Evolutionary conservation across 2,888 invertebrate species (phyloP), one percentile per base, ranked within the genome.

Genomic region (Portevinia maculata): DNA sequence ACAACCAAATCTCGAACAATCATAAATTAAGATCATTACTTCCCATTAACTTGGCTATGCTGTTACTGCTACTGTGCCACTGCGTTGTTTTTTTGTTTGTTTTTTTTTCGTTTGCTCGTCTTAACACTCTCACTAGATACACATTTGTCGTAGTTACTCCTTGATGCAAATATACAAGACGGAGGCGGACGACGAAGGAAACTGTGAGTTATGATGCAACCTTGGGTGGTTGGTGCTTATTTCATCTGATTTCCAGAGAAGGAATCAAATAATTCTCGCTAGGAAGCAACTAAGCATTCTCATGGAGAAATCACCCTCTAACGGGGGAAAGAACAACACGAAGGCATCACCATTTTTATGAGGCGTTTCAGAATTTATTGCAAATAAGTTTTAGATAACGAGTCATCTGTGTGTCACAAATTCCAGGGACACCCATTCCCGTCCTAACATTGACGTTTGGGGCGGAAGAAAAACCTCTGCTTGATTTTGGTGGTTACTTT

Each of bases 331-430:
- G 46, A 64, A 71, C 46, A 62, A 73, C 59, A 83, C 60, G 57
- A 69, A 69, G 55, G 64, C 74, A 84, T 85, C 85, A 86, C 84
- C 86, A 85, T 86, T 86, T 86, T 86, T 86, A 86, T 86, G 86
- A 86, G 86, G 85, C 86, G 83, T 86, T 85, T 84, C 81, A 84
- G 85, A 86, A 87, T 87, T 87, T 87, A 87, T 87, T 87, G 86
- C 86, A 87, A 87, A 87, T 86, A 87, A 87, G 86, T 87, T 87
- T 62, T 86, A 86, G 86, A 86, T 87, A 87, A 87, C 86, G 86
- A 87, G 86, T 86, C 86, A 86, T 87, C 86, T 85, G 86, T 86
- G 86, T 86, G 86, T 86, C 86, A 85, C 86, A 86, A 86, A 86
- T 85, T 85, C 84, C 79, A 84, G 85, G 78, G 85, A 81, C 81